phyloP scores from a whole-genome alignment of 1,140 invertebrate genomes.

The Ridgeia piscesae region DNA sequence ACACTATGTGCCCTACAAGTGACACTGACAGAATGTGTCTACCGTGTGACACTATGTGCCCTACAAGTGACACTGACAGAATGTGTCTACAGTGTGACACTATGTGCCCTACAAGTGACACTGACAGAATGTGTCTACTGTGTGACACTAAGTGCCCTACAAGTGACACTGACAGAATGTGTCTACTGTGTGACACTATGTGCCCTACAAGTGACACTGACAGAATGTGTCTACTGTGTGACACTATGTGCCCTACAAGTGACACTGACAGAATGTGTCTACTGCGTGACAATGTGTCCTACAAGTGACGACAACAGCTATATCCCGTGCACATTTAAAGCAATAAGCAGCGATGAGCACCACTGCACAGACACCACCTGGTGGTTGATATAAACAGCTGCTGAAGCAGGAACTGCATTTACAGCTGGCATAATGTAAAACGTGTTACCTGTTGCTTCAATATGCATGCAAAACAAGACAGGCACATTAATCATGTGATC shows the following conservation, averaged over 20 bases:
- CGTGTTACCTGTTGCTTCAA: conserved; percentile 11
- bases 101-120: not conserved
- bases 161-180: not conserved
- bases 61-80: not conserved
- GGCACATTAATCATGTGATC: not conserved
- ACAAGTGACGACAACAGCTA: not conserved
- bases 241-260: not conserved
- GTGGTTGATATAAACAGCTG: not conserved
- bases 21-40: no score
- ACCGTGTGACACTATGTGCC: not conserved
- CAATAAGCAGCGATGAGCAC: not conserved
- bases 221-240: not conserved
- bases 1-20: no score
- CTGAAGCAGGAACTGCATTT: not conserved
- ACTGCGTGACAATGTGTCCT: not conserved
- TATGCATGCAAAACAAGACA: conserved; percentile 15
- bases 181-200: not conserved
- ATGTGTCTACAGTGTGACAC: not conserved
- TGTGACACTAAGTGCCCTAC: not conserved
- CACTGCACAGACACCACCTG: not conserved
- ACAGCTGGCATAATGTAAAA: conserved; percentile 7
- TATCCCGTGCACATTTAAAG: not conserved
- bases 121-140: not conserved
- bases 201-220: not conserved
- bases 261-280: not conserved